Percentiles rank a stretch among this genome's conserved stretches.
Evolutionary conservation across 53 echinoderm and acorn worm species (phyloP).

Genomic region (Patiria pectinifera): DNA sequence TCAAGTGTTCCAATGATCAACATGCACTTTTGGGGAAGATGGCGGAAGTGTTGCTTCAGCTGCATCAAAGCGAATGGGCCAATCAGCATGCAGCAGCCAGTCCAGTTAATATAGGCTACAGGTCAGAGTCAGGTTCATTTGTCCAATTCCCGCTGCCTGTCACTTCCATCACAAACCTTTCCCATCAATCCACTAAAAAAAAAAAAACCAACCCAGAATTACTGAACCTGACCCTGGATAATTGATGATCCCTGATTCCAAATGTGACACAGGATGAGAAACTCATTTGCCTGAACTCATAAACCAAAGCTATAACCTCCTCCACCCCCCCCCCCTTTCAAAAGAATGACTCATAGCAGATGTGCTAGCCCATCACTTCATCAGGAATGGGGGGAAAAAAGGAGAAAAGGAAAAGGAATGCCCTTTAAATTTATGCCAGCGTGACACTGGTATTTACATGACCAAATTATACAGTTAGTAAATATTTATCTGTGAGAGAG

Average conservation of each 20-base stretch:
- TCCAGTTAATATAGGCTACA: too few relatives aligned
- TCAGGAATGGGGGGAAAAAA: background rate
- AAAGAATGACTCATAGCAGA: background rate
- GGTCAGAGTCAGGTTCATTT: background rate
- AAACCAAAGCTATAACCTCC: background rate
- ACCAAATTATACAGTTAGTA: too few relatives aligned
- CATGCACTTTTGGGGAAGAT: too few relatives aligned
- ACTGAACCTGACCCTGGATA: slow-evolving; percentile 17
- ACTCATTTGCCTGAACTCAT: too few relatives aligned
- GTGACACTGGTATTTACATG: background rate
- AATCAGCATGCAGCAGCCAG: too few relatives aligned
- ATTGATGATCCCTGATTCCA: slow-evolving; percentile 1
- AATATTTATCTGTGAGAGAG: too few relatives aligned
- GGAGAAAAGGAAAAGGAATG: background rate
- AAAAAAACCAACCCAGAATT: background rate
- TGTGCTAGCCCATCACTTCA: background rate
- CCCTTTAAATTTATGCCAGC: background rate
- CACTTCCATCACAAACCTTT: background rate
- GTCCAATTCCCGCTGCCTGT: background rate
- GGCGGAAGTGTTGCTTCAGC: too few relatives aligned
- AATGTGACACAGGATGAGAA: background rate
- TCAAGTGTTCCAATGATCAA: too few relatives aligned
- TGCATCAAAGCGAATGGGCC: too few relatives aligned
- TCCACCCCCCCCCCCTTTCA: background rate
- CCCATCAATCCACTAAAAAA: background rate